phyloP scores from a whole-genome alignment of 2,113 vertebrate genomes.

The Blennius ocellaris region DNA sequence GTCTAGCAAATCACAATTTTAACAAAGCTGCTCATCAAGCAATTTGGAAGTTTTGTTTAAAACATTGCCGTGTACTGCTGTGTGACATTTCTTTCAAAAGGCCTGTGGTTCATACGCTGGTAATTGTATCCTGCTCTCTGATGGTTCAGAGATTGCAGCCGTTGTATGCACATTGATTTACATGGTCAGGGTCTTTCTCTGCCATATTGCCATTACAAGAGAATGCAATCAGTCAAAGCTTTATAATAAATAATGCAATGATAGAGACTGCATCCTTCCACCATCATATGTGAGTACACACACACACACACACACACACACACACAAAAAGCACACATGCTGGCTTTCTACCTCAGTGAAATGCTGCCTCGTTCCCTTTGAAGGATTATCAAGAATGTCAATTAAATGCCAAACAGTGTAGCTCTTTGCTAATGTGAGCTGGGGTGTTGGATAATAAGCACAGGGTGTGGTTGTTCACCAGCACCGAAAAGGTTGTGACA shows the following conservation, averaged over 20 bases:
- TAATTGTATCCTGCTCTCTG: slow-evolving; percentile 73
- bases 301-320: slow-evolving; percentile 1
- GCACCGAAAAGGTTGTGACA: background rate
- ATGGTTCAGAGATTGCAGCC: slow-evolving; percentile 64
- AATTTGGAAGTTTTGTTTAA: slow-evolving; percentile 19
- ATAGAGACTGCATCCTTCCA: slow-evolving; percentile 49
- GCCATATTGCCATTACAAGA: slow-evolving; percentile 53
- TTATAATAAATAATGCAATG: slow-evolving; percentile 74
- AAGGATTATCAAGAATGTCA: slow-evolving; percentile 67
- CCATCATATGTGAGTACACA: slow-evolving; percentile 29
- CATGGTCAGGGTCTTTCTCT: slow-evolving; percentile 55
- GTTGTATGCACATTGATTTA: slow-evolving; percentile 72
- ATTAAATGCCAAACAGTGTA: slow-evolving; percentile 60
- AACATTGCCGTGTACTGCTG: slow-evolving; percentile 22
- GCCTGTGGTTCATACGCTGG: slow-evolving; percentile 45
- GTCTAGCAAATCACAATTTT: slow-evolving; percentile 8
- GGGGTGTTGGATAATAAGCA: slow-evolving; percentile 21
- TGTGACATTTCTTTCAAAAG: slow-evolving; percentile 71
- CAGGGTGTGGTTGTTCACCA: slow-evolving; percentile 11
- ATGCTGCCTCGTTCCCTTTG: slow-evolving; percentile 47
- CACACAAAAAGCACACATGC: slow-evolving; percentile 18
- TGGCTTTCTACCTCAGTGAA: slow-evolving; percentile 33
- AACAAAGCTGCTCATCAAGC: slow-evolving; percentile 30
- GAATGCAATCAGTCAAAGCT: slow-evolving; percentile 65
- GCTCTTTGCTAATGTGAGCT: slow-evolving; percentile 17